phyloP scores from a whole-genome alignment of 2,113 vertebrate genomes.

The Cervus canadensis region DNA sequence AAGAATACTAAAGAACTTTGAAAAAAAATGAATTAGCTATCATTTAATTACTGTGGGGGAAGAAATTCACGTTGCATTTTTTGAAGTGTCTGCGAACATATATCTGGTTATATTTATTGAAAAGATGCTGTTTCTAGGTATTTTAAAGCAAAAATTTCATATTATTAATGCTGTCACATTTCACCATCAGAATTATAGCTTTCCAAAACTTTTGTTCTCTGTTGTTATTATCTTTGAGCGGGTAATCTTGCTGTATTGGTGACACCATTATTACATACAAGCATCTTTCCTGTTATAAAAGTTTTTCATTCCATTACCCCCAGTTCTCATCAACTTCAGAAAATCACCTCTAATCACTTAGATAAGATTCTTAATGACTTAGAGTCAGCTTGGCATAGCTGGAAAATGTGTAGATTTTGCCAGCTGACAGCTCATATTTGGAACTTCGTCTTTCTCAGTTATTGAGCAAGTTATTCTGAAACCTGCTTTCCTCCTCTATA shows the following conservation, averaged over 20 bases:
- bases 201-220: not conserved
- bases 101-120: constrained; percentile 12
- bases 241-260: not conserved
- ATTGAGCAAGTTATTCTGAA: not conserved
- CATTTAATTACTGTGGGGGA: not conserved
- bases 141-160: not conserved
- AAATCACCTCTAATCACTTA: not conserved
- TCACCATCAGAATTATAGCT: not conserved
- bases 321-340: not conserved
- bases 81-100: constrained; percentile 39
- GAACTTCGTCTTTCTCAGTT: not conserved
- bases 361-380: not conserved
- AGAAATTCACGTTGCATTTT: not conserved
- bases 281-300: not conserved
- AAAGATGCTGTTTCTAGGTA: not conserved
- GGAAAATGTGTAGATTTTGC: not conserved
- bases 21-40: not conserved
- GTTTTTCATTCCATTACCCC: not conserved
- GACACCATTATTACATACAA: not conserved
- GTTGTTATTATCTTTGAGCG: not conserved
- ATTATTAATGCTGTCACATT: not conserved
- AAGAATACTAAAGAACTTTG: not conserved
- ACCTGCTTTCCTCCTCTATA: not conserved
- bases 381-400: not conserved
- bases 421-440: not conserved